Evolutionary conservation across 1,140 invertebrate genomes (phyloP), one percentile per base, ranked within the genome.

Genomic region (Solen grandis): DNA sequence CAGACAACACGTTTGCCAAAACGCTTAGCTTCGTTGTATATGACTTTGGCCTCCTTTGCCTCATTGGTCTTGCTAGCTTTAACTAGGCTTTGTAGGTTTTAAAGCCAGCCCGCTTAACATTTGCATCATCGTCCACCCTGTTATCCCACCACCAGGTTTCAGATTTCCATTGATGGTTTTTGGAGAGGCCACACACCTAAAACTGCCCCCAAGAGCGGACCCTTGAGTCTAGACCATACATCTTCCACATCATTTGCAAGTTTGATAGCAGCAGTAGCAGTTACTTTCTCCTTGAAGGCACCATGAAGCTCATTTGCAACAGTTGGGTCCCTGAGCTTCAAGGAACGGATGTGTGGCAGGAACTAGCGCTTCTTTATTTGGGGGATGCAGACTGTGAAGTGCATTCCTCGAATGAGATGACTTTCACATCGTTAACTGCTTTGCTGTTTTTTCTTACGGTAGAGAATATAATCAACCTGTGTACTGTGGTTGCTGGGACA

Each of bases 81-180:
- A 27, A 25, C 46, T 54, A 27, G 27, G 68, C 68, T 70, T 70
- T 70, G 68, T 22, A 70, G 46, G 29, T 70, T 54, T 31, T 70
- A 27, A 54, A 70, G 25, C 19, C 29, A 1, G 68, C 52, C 27
- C 41, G 25, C n/a, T 70, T 55, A 2, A 36, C 2, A 31, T 65
- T 65, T 2, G 41, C n/a, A 13, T 31, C 2, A 65, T 38, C 62
- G 25, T 70, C 68, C n/a, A 70, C 68, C 46, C 27, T 55, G 33
- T 55, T 31, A 55, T 70, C 41, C 68, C 68, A 70, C 68, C 46
- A 70, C 68, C 68, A 70, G 41, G 68, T 55, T 29, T 70, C 68
- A 13, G n/a, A 13, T 36, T 27, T 70, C 68, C 68, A 70, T 33
- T 68, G 65, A 41, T 68, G 65, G 38, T 70, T 70, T 54, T 33